A percentile compares a stretch with the other conserved stretches of the same genome.
Conservation (phyloP, 2,113 vertebrate genomes). For the Chaetops frenatus region DNA sequence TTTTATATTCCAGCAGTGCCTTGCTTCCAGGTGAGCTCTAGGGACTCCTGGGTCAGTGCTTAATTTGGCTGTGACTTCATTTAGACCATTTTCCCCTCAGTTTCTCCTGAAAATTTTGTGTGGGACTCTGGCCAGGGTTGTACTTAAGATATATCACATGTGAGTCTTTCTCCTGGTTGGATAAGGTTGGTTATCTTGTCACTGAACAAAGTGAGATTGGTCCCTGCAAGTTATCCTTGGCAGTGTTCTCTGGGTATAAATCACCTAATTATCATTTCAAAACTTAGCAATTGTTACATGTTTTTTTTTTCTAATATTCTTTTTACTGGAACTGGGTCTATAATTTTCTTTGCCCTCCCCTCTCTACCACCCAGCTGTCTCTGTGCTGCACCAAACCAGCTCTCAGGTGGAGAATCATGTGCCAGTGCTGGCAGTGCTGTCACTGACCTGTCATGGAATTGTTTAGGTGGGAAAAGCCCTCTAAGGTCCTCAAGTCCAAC, state of each 20-base stretch:
- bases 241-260: neutral
- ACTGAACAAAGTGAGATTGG: neutral
- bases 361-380: neutral
- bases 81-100: neutral
- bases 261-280: neutral
- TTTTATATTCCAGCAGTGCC: neutral
- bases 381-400: neutral
- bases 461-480: neutral
- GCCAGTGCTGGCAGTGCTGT: neutral
- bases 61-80: neutral
- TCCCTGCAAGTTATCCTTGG: neutral
- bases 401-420: neutral
- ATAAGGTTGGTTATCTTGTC: neutral
- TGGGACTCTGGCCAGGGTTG: neutral
- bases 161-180: neutral
- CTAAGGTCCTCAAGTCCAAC: neutral
- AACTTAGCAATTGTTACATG: neutral
- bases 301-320: neutral
- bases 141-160: rapidly evolving
- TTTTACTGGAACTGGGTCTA: rapidly evolving
- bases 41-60: neutral
- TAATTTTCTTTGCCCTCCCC: neutral
- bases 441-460: neutral
- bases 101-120: neutral
- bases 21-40: neutral